A percentile compares a stretch with the other conserved stretches of the same genome.
These are phyloP conservation scores for Diaperis boleti DNA, from an alignment of 2,888 invertebrate genomes.

Conservation along the genomic window DNA sequence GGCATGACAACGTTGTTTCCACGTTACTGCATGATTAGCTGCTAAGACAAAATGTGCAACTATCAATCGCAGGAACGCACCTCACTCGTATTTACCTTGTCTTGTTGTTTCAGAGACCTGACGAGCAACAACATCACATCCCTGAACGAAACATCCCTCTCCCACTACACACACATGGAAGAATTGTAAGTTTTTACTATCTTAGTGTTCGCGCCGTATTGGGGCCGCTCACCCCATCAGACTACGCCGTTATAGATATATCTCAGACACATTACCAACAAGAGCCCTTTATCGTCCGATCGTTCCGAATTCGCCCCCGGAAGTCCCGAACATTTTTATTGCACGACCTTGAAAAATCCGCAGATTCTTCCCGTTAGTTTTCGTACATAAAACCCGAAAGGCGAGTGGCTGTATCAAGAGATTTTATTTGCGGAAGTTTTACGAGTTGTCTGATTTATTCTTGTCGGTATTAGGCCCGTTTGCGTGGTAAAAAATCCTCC, in stretches of 20 bases:
- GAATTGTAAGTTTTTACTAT: conserved; percentile 75
- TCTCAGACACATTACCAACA: conserved; percentile 57
- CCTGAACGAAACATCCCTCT: conserved; percentile 78
- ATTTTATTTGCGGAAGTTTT: conserved; percentile 3
- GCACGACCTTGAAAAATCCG: conserved; percentile 19
- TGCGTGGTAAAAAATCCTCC: conserved; percentile 7
- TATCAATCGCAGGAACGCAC: too few species aligned
- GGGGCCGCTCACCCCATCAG: conserved; percentile 16
- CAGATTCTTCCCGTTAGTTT: neutral
- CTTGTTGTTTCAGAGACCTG: conserved; percentile 77
- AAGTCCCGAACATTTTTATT: conserved; percentile 28
- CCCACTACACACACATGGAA: conserved; percentile 76
- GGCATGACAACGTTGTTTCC: too few species aligned
- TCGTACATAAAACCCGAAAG: too few species aligned
- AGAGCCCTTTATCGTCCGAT: conserved; percentile 27
- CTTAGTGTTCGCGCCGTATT: conserved; percentile 14
- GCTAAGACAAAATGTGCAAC: too few species aligned
- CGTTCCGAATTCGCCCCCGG: conserved; percentile 24
- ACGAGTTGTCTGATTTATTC: conserved; percentile 14
- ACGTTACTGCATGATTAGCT: too few species aligned
- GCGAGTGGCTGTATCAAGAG: neutral
- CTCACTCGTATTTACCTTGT: neutral
- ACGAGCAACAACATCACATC: conserved; percentile 84
- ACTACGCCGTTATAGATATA: conserved; percentile 39
- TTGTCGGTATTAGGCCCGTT: neutral